A percentile compares a stretch with the other conserved stretches of the same genome.
phyloP scores from a whole-genome alignment of 2,797 vertebrate genomes.

The Euthynnus affinis region DNA sequence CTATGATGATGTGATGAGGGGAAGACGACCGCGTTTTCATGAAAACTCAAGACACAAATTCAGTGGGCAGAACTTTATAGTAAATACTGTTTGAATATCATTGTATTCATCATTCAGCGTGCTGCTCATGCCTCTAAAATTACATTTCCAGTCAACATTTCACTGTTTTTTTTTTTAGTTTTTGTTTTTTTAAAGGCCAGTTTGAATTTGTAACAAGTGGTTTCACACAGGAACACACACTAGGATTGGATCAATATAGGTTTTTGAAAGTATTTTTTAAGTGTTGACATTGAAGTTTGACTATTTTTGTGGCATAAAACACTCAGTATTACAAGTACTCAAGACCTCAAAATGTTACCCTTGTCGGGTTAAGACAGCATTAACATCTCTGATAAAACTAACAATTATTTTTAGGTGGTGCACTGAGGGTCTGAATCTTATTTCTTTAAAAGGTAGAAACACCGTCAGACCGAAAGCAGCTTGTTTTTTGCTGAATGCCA shows the following conservation, averaged over 20 bases:
- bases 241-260: background rate
- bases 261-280: background rate
- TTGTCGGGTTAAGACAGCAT: constrained; percentile 3
- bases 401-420: background rate
- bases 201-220: background rate
- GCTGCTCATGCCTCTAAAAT: constrained; percentile 16
- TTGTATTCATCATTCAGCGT: constrained; percentile 6
- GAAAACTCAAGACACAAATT: constrained; percentile 14
- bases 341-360: background rate
- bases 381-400: constrained; percentile 14
- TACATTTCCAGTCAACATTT: constrained; percentile 12
- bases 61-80: constrained; percentile 38
- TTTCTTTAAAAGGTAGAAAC: background rate
- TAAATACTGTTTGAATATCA: constrained; percentile 25
- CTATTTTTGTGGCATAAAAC: background rate
- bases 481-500: background rate
- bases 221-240: background rate
- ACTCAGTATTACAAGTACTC: background rate
- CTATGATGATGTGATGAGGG: background rate
- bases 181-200: background rate
- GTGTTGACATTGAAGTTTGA: background rate
- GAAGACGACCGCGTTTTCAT: background rate
- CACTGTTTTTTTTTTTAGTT: background rate
- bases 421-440: background rate
- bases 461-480: background rate